Evolutionary conservation across 2,888 invertebrate genomes (phyloP).

Genomic region (Noctua fimbriata): DNA sequence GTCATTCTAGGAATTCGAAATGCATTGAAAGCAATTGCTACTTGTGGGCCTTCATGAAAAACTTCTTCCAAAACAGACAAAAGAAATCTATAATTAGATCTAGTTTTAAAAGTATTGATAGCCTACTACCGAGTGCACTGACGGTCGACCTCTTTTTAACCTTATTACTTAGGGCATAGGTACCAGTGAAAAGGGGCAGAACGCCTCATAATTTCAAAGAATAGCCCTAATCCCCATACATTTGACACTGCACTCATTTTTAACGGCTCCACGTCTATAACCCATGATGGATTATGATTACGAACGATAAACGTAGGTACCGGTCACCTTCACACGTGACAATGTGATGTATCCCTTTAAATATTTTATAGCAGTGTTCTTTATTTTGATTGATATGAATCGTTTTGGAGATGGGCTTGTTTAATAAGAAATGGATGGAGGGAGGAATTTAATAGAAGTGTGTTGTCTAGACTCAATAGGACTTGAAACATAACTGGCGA

Average conservation of each 20-base stretch:
- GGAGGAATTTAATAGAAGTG: neutral
- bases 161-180: too few relatives aligned
- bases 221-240: slow-evolving; percentile 76
- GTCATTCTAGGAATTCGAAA: too few relatives aligned
- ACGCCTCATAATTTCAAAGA: slow-evolving; percentile 59
- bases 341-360: slow-evolving; percentile 84
- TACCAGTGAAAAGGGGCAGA: too few relatives aligned
- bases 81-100: too few relatives aligned
- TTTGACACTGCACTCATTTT: slow-evolving; percentile 74
- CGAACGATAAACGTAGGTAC: slow-evolving; percentile 72
- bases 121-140: too few relatives aligned
- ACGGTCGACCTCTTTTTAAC: too few relatives aligned
- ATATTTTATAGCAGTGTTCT: slow-evolving; percentile 69
- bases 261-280: slow-evolving; percentile 63
- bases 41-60: too few relatives aligned
- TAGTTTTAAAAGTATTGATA: too few relatives aligned
- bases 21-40: too few relatives aligned
- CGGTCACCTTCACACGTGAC: slow-evolving; percentile 76
- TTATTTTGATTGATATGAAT: slow-evolving; percentile 73
- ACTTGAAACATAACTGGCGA: too few relatives aligned
- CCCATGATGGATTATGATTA: slow-evolving; percentile 84
- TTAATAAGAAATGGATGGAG: neutral
- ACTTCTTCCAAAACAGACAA: too few relatives aligned
- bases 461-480: neutral
- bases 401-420: slow-evolving; percentile 34